Evolutionary conservation across 2,797 vertebrate genomes (phyloP), one percentile per base, ranked within the genome.

Genomic region (Myotis vivesi): DNA sequence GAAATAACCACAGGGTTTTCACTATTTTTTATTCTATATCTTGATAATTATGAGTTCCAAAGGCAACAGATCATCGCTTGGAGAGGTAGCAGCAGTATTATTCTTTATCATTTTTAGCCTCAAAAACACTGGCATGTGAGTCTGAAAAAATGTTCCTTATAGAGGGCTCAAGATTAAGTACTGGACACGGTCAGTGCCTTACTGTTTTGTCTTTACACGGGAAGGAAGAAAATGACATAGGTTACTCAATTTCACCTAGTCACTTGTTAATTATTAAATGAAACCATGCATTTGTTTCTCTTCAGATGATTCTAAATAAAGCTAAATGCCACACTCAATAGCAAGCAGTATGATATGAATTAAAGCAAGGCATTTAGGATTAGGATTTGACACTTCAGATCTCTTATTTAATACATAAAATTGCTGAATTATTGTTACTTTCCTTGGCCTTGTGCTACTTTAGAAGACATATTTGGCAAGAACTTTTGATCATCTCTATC

Each of bases 291-390:
- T 22, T 73, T 64, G 15, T 71, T 94, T 79, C 84, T 71, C 49
- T 80, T 95, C 75, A 91, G 77, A 75, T 94, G 51, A 75, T 36
- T 89, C 44, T 68, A 64, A 85, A 73, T 30, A 46, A 92, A 76
- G 55, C 66, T 86, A 83, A 91, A 77, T 66, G 87, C 22, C 28
- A 84, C 46, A 80, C 30, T 73, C 55, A 38, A 8, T 8, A 38
- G 38, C 44, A 80, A 97, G 88, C 13, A n/a, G 8, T 22, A 4
- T 6, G 53, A 28, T 71, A 84, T 5, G 2, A 91, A 91, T 80
- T 57, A 28, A 23, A 73, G 16, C 38, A 90, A 84, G 88, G 62
- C 22, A 51, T 77, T 55, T 79, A 87, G 76, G n/a, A 51, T 86
- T 49, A 36, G 16, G 53, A 44, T 69, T 82, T 91, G 69, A 89